These are phyloP conservation scores for Mnemiopsis leidyi DNA, from an alignment of 37 sponge, comb jelly and placozoan species.

Conservation along the genomic window DNA sequence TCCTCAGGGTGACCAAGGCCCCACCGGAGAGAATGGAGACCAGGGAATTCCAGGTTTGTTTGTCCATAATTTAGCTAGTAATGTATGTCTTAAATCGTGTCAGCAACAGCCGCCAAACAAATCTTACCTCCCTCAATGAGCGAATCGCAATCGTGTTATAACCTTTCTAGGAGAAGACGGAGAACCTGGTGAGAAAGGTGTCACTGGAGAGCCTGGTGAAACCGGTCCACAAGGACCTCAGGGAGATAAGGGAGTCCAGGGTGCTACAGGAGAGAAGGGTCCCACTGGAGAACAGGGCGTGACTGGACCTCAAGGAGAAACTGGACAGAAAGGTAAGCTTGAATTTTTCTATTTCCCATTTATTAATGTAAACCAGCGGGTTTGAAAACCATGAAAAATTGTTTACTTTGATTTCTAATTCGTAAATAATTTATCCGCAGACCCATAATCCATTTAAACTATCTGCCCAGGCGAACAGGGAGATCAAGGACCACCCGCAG, in stretches of 20 bases:
- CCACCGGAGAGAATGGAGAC: slow-evolving; percentile 47
- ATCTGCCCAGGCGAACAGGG: background rate
- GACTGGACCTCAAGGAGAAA: background rate
- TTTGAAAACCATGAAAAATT: too few relatives aligned
- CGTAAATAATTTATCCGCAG: too few relatives aligned
- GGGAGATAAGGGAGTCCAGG: slow-evolving; percentile 1
- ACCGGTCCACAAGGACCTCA: slow-evolving; percentile 53
- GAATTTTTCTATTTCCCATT: too few relatives aligned
- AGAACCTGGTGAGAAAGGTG: background rate
- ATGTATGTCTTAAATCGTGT: too few relatives aligned
- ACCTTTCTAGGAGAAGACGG: background rate
- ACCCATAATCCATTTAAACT: too few relatives aligned
- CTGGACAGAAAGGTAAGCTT: slow-evolving; percentile 2
- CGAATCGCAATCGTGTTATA: too few relatives aligned
- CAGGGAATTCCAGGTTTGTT: too few relatives aligned
- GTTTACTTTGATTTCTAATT: too few relatives aligned
- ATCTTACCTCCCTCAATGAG: too few relatives aligned
- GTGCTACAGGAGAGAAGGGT: slow-evolving; percentile 24
- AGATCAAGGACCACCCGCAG: background rate
- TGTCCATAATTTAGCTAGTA: too few relatives aligned
- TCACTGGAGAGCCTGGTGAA: slow-evolving; percentile 57
- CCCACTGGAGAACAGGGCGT: background rate
- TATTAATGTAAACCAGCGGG: too few relatives aligned
- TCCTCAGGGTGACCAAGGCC: slow-evolving; percentile 7
- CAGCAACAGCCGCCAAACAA: too few relatives aligned